phyloP scores from a whole-genome alignment of 2,888 invertebrate genomes.

The Cryptocheilus praepositus region DNA sequence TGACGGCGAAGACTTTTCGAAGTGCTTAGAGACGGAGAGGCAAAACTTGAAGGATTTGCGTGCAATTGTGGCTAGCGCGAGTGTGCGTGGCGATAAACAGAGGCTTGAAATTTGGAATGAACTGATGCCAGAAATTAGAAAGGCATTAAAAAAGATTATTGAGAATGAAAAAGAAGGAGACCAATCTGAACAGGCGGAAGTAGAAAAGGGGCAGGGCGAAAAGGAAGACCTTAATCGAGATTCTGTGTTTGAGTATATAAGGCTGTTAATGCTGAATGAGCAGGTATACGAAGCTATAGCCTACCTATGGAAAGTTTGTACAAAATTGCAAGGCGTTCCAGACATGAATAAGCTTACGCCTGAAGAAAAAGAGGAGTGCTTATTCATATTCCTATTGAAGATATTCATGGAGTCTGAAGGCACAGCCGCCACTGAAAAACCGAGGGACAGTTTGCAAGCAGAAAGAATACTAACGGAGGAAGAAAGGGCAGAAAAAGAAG shows the following conservation, averaged over 20 bases:
- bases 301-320: constrained; percentile 48
- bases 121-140: constrained; percentile 60
- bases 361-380: constrained; percentile 57
- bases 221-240: constrained; percentile 43
- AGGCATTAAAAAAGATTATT: constrained; percentile 58
- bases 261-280: constrained; percentile 63
- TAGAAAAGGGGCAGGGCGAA: no score
- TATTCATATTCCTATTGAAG: constrained; percentile 62
- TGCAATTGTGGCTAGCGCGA: constrained; percentile 52
- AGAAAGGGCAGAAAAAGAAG: constrained; percentile 75
- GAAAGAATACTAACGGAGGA: constrained; percentile 53
- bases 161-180: not conserved
- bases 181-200: no score
- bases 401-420: constrained; percentile 68
- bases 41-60: constrained; percentile 79
- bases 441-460: not conserved
- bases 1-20: constrained; percentile 77
- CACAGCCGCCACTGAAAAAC: not conserved
- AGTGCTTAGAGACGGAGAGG: constrained; percentile 79
- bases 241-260: constrained; percentile 64
- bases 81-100: constrained; percentile 61
- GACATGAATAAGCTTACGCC: constrained; percentile 46
- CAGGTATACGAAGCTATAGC: constrained; percentile 61
- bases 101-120: constrained; percentile 65
- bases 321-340: constrained; percentile 41